Evolutionary conservation across 1,140 invertebrate species (phyloP).

Genomic region (Penaeus indicus): DNA sequence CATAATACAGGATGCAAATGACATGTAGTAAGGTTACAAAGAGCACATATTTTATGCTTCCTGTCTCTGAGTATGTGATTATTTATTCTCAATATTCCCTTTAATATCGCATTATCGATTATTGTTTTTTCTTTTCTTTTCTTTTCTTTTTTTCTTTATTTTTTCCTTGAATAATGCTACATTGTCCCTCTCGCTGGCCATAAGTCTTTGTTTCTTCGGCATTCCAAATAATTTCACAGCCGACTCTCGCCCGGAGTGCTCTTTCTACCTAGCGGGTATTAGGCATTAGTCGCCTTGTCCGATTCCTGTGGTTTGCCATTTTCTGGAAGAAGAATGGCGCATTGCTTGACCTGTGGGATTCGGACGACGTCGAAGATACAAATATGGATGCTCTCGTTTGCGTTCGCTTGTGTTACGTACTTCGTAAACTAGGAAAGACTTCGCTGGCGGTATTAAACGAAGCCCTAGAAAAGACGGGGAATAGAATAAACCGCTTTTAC

Average conservation of each 20-base stretch:
- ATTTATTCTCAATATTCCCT: too few relatives aligned
- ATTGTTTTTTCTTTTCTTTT: background rate
- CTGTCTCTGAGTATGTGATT: too few relatives aligned
- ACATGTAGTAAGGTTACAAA: too few relatives aligned
- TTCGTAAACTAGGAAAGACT: too few relatives aligned
- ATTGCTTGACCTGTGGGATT: background rate
- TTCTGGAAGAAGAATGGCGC: background rate
- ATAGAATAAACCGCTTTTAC: constrained; percentile 51
- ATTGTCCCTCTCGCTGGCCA: background rate
- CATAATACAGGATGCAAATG: too few relatives aligned
- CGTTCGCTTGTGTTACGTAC: too few relatives aligned
- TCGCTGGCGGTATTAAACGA: too few relatives aligned
- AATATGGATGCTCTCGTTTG: too few relatives aligned
- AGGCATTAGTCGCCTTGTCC: constrained; percentile 58
- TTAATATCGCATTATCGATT: too few relatives aligned
- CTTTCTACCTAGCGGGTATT: constrained; percentile 56
- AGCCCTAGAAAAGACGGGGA: background rate
- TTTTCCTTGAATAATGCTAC: constrained; percentile 1
- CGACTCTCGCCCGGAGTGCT: constrained; percentile 23
- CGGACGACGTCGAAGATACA: background rate
- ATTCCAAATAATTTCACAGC: constrained; percentile 10
- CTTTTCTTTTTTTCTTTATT: background rate
- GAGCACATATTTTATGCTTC: too few relatives aligned
- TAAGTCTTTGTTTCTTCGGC: constrained; percentile 3
- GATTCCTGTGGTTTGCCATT: constrained; percentile 46